Conservation (phyloP, 2,113 vertebrate genomes). For the Bothrops jararaca region DNA sequence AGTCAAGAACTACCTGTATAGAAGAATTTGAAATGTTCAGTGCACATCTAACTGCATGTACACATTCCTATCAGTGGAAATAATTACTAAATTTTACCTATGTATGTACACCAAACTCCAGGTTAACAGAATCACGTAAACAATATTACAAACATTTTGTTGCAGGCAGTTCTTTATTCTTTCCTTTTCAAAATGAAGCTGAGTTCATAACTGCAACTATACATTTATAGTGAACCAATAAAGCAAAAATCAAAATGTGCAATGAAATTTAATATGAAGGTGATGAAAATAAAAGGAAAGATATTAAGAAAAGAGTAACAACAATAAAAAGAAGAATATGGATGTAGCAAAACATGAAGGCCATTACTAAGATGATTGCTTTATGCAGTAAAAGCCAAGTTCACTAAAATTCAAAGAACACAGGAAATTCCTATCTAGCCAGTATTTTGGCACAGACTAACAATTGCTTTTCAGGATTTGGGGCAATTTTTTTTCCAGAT, state of each 20-base stretch:
- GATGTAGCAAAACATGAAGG: background rate
- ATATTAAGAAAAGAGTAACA: background rate
- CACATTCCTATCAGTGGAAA: background rate
- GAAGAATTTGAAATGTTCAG: background rate
- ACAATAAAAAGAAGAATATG: background rate
- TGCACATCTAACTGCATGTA: background rate
- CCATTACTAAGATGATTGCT: background rate
- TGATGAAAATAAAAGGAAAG: constrained; percentile 1
- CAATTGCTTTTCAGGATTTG: background rate
- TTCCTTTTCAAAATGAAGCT: constrained; percentile 20
- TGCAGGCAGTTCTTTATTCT: background rate
- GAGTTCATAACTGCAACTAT: background rate
- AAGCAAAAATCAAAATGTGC: constrained; percentile 14
- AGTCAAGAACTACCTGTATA: too few species aligned
- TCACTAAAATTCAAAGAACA: background rate
- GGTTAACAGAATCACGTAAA: background rate
- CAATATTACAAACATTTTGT: background rate
- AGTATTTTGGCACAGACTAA: background rate
- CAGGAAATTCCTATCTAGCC: background rate
- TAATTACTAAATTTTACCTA: background rate
- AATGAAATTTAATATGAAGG: constrained; percentile 26
- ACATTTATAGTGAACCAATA: constrained; percentile 1
- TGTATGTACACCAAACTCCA: background rate
- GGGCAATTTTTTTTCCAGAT: background rate
- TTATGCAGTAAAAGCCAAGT: background rate